Evolutionary conservation across 30 jellyfish, hydroid and myxozoan genomes (phyloP).

Genomic region (Hydractinia echinata): DNA sequence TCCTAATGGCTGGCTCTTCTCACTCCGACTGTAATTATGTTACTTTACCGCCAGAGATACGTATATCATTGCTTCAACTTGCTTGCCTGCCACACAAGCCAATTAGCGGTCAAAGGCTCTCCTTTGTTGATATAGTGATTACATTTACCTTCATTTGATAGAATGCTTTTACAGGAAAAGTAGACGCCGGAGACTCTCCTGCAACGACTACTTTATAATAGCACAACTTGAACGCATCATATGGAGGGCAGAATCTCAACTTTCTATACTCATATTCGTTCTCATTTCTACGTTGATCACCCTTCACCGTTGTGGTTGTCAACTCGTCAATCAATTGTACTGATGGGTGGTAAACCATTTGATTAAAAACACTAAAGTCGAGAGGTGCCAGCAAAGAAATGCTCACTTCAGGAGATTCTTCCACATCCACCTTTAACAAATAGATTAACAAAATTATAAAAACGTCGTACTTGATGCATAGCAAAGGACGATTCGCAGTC

Average conservation of each 20-base stretch:
- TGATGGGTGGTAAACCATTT: constrained; percentile 64
- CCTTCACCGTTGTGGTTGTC: constrained; percentile 41
- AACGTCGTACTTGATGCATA: background rate
- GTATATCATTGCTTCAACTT: too few species aligned
- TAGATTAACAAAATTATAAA: background rate
- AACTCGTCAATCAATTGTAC: constrained; percentile 64
- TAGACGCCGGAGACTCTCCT: constrained; percentile 23
- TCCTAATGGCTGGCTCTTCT: too few species aligned
- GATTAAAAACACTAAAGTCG: constrained; percentile 44
- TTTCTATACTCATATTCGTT: constrained; percentile 47
- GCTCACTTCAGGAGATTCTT: constrained; percentile 90
- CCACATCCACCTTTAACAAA: constrained; percentile 76
- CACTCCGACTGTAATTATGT: too few species aligned
- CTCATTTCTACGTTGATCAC: constrained; percentile 32
- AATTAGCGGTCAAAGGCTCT: too few species aligned
- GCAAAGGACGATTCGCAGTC: background rate
- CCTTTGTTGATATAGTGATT: too few species aligned
- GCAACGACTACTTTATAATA: constrained; percentile 45
- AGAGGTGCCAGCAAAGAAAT: constrained; percentile 54
- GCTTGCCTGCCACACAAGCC: too few species aligned
- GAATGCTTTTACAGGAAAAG: constrained; percentile 58
- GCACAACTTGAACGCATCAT: constrained; percentile 49
- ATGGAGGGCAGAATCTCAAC: constrained; percentile 80
- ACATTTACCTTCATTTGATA: constrained; percentile 80
- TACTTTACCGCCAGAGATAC: too few species aligned